Evolutionary conservation across 2,797 vertebrate species (phyloP).

Genomic region (Denticeps clupeoides): DNA sequence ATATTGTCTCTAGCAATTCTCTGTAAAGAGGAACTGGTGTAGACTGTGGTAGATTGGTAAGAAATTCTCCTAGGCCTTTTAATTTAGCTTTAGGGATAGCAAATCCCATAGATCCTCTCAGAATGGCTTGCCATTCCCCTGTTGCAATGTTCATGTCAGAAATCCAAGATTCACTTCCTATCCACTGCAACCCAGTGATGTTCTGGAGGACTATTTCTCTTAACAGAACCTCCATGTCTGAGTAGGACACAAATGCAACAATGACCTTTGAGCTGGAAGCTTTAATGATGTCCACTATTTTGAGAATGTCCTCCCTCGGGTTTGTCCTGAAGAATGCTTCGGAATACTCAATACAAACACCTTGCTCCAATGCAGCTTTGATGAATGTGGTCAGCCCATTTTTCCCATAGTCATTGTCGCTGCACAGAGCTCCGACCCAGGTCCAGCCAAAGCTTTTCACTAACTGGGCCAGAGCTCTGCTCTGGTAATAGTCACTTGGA

Average conservation of each 20-base stretch:
- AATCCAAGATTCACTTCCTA: conserved; percentile 56
- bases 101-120: conserved; percentile 46
- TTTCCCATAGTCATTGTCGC: conserved; percentile 57
- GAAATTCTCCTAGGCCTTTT: conserved; percentile 46
- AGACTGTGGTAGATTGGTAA: conserved; percentile 33
- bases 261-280: conserved; percentile 36
- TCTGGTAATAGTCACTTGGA: conserved; percentile 56
- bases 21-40: conserved; percentile 15
- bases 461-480: conserved; percentile 45
- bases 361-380: conserved; percentile 34
- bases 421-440: conserved; percentile 56
- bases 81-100: conserved; percentile 44
- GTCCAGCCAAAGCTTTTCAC: conserved; percentile 58
- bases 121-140: conserved; percentile 29
- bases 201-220: conserved; percentile 40
- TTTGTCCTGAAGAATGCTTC: conserved; percentile 41
- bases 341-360: conserved; percentile 51
- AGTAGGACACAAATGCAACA: conserved; percentile 38
- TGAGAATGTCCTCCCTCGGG: conserved; percentile 23
- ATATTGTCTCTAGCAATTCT: conserved; percentile 28
- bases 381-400: conserved; percentile 50
- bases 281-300: conserved; percentile 22
- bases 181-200: conserved; percentile 47
- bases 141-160: conserved; percentile 37
- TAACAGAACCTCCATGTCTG: conserved; percentile 45